Conservation (phyloP, 2,113 vertebrate genomes). For the Heliornis fulica region DNA sequence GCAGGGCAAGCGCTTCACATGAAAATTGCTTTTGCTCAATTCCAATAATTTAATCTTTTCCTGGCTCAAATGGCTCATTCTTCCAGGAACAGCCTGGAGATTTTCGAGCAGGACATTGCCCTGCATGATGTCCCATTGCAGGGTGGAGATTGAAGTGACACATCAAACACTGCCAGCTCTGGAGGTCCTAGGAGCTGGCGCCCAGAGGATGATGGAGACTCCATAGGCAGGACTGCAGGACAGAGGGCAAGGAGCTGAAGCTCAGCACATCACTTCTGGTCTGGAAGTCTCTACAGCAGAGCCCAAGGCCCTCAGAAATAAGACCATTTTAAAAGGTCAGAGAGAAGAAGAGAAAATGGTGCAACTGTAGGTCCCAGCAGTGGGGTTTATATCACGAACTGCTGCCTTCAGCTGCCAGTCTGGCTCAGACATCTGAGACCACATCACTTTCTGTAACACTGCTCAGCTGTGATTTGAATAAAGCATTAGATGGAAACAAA, state of each 20-base stretch:
- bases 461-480: conserved; percentile 3
- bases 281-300: neutral
- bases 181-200: rapidly evolving
- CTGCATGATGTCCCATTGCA: neutral
- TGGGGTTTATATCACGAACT: rapidly evolving
- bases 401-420: neutral
- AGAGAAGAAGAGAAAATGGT: neutral
- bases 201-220: neutral
- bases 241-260: neutral
- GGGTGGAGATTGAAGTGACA: neutral
- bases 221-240: neutral
- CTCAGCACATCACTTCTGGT: neutral
- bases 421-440: neutral
- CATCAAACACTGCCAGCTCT: neutral
- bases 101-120: neutral
- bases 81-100: conserved; percentile 42
- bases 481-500: neutral
- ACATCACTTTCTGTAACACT: neutral
- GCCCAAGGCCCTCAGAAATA: neutral
- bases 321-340: neutral
- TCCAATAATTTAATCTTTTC: conserved; percentile 23
- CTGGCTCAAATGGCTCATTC: neutral
- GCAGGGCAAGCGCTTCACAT: neutral
- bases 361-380: neutral
- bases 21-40: conserved; percentile 3